A percentile compares a stretch with the other conserved stretches of the same genome.
Conservation (phyloP, 1,140 invertebrate species). For the Geopemphigus sp. region DNA sequence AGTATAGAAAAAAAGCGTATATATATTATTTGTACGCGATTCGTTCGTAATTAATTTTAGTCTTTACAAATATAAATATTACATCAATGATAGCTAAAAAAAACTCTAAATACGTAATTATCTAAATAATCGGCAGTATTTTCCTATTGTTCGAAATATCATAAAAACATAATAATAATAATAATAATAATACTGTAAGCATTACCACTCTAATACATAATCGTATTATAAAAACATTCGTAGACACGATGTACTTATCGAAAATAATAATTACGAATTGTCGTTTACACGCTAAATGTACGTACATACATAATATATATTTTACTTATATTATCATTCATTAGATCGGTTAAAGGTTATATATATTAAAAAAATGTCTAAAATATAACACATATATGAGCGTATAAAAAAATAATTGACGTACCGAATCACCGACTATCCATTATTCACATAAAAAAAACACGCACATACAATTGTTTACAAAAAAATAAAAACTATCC, state of each 20-base stretch:
- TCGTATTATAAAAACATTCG: conserved; percentile 11
- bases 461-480: conserved; percentile 17
- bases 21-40: neutral
- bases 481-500: conserved; percentile 3
- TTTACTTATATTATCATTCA: neutral
- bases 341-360: neutral
- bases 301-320: neutral
- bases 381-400: neutral
- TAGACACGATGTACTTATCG: neutral
- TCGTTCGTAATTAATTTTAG: neutral
- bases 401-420: neutral
- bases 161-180: neutral
- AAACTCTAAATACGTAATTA: conserved; percentile 1
- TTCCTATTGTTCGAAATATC: conserved; percentile 3
- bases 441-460: neutral
- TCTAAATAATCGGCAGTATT: conserved; percentile 23
- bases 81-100: conserved; percentile 1
- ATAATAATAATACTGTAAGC: conserved; percentile 36
- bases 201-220: conserved; percentile 29
- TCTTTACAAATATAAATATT: conserved; percentile 6
- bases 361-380: neutral
- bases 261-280: neutral
- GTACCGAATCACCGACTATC: conserved; percentile 2
- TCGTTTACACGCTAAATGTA: neutral
- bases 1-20: neutral